These are phyloP conservation scores for human (Homo sapiens) DNA, from an alignment of 2,113 vertebrate species.

Conservation along the genomic window DNA sequence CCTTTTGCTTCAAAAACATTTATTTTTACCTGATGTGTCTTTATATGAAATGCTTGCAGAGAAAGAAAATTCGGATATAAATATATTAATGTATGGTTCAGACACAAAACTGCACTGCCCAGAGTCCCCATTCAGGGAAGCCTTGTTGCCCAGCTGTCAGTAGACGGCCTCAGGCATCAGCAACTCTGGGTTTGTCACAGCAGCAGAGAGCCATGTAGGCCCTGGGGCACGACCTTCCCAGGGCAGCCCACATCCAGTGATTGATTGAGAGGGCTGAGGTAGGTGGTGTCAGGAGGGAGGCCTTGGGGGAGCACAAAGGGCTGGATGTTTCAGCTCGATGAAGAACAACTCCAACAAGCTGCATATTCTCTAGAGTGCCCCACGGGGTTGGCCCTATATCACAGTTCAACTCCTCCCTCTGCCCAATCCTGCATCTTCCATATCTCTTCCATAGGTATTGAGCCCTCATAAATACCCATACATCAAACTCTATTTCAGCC, in stretches of 20 bases:
- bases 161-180: background rate
- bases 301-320: background rate
- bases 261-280: accelerated
- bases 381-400: accelerated
- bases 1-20: background rate
- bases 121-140: background rate
- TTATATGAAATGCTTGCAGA: background rate
- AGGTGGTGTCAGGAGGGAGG: background rate
- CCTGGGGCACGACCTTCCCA: background rate
- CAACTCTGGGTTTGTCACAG: background rate
- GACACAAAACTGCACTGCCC: background rate
- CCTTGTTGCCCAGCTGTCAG: background rate
- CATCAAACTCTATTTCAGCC: background rate
- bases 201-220: background rate
- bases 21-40: background rate
- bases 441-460: background rate
- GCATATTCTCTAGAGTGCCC: too few relatives aligned
- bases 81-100: background rate
- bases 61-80: background rate
- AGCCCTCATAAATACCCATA: background rate
- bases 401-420: background rate
- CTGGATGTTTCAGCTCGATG: background rate
- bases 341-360: background rate
- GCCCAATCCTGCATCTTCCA: background rate
- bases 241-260: background rate